Conservation (phyloP, 2,113 vertebrate species). For the Megaceryle torquata region DNA sequence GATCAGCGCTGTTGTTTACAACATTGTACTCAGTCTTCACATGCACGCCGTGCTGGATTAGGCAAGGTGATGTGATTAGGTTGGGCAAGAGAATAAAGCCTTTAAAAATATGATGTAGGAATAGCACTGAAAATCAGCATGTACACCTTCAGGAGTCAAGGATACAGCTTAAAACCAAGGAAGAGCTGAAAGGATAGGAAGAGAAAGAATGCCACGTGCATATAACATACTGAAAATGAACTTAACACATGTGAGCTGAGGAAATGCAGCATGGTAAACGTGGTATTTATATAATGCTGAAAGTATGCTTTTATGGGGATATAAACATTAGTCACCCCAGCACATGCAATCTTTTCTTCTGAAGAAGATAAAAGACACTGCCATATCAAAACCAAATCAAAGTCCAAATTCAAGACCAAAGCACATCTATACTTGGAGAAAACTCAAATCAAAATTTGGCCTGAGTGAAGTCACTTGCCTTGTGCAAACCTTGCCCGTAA, state of each 20-base stretch:
- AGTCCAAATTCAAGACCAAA: not conserved
- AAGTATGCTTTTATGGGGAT: not conserved
- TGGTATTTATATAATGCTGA: not conserved
- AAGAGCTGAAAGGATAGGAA: not conserved
- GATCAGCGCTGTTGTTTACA: not conserved
- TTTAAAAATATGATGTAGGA: not conserved
- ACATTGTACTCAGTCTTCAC: not conserved
- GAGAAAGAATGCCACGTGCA: not conserved
- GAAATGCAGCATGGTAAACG: not conserved
- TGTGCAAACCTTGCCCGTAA: not conserved
- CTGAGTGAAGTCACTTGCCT: not conserved
- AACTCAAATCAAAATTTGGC: not conserved
- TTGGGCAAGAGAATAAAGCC: not conserved
- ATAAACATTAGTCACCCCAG: not conserved
- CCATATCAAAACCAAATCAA: not conserved
- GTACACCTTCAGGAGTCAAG: not conserved
- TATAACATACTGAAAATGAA: not conserved
- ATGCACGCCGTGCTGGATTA: not conserved
- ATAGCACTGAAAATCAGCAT: not conserved
- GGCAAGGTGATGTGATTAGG: not conserved
- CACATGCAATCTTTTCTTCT: not conserved
- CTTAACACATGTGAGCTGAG: not conserved
- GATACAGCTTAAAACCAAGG: not conserved
- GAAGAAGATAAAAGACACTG: not conserved
- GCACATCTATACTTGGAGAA: not conserved